These are phyloP conservation scores for Solenopsis invicta DNA, from an alignment of 1,140 invertebrate species.

Conservation along the genomic window DNA sequence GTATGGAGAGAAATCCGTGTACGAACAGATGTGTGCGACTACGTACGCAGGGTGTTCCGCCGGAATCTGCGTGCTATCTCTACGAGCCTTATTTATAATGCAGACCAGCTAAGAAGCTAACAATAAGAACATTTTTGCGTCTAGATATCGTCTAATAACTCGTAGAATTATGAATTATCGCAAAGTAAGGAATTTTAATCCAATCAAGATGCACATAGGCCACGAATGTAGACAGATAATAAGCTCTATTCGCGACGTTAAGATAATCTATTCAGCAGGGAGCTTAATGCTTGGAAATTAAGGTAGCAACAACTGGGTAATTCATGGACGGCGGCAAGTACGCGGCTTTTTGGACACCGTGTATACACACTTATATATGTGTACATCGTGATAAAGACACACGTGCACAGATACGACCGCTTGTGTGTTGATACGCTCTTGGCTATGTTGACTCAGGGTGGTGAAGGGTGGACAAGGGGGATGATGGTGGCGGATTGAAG, in stretches of 20 bases:
- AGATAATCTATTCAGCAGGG: slow-evolving; percentile 31
- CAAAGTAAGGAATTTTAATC: background rate
- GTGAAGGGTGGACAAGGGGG: background rate
- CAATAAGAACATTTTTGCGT: slow-evolving; percentile 18
- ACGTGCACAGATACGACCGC: background rate
- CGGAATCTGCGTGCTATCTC: background rate
- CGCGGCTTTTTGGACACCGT: slow-evolving; percentile 26
- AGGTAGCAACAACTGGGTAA: slow-evolving; percentile 1
- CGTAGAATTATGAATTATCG: background rate
- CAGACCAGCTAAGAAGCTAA: background rate
- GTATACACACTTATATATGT: slow-evolving; percentile 22
- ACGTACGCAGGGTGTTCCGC: background rate
- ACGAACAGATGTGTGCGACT: slow-evolving; percentile 5
- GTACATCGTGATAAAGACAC: slow-evolving; percentile 45
- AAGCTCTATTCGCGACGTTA: background rate
- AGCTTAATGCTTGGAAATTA: slow-evolving; percentile 35
- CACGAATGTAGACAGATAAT: slow-evolving; percentile 26
- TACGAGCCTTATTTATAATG: background rate
- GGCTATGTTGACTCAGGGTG: slow-evolving; percentile 50
- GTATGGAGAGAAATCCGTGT: background rate
- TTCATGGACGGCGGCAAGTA: background rate
- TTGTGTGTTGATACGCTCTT: slow-evolving; percentile 51
- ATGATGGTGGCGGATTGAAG: slow-evolving; percentile 43
- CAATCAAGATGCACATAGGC: background rate
- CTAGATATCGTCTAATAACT: background rate